Evolutionary conservation across 2,797 vertebrate species (phyloP), one percentile per base, ranked within the genome.

Genomic region (Rhinogobio ventralis): DNA sequence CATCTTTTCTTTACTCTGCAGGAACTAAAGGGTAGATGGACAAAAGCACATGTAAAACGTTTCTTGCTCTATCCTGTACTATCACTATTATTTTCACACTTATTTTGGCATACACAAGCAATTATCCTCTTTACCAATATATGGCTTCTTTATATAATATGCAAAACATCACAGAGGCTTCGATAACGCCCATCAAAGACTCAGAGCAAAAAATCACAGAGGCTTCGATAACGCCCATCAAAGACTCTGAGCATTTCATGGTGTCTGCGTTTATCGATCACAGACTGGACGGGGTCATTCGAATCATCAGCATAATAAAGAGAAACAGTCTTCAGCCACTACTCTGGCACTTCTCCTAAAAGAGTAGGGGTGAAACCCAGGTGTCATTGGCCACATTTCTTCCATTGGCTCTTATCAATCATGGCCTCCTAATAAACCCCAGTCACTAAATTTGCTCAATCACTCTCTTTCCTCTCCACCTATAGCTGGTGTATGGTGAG

Each of bases 271-370:
- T 94, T 79, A 90, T 90, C 2, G 93, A 94, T 77, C 83, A 91
- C 11, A 89, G 93, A 73, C 25, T 88, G 20, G 10, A 51, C 33
- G 81, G 86, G 25, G 7, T 62, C 42, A 92, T 86, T 20, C 91
- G 91, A 2, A 85, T 93, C 17, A 89, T 93, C 53, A 88, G 87
- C 36, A 93, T 94, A n/a, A 64, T 93, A 71, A 92, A 91, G 73
- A 87, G 93, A 64, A 0, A 89, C 81, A 85, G 90, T 4, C 85
- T 89, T 1, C 86, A 88, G 39, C 17, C 85, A 1, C 90, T 95
- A n/a, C n/a, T n/a, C n/a, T 33, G 30, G 30, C 30, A 33, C 30
- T 2, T 33, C 30, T 33, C 30, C 3, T 33, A 33, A 33, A 33
- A 33, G 30, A 33, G 30, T 2, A 33, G 30, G 30, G 30, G 3